A percentile compares a stretch with the other conserved stretches of the same genome.
phyloP scores from a whole-genome alignment of 2,888 invertebrate species.

The Penaeus monodon region DNA sequence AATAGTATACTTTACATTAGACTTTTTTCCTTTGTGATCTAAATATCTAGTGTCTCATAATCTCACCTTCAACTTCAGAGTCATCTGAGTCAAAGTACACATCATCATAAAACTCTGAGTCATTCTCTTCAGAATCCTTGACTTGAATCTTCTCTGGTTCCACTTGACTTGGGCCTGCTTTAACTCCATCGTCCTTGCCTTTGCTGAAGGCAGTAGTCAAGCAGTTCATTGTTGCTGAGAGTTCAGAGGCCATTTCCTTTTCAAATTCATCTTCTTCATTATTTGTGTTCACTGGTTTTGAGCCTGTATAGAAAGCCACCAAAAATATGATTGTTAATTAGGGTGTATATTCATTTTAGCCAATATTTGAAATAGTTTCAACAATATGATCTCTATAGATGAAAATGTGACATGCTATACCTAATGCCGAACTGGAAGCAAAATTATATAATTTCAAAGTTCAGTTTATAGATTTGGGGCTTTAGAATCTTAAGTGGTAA shows the following conservation, averaged over 20 bases:
- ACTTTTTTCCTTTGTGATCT: no score
- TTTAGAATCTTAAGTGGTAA: no score
- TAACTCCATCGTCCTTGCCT: neutral
- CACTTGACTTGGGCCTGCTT: no score
- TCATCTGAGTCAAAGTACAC: conserved; percentile 57
- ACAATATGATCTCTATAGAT: no score
- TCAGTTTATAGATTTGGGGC: no score
- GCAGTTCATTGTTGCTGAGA: conserved; percentile 24
- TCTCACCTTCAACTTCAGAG: conserved; percentile 33
- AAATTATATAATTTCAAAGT: no score
- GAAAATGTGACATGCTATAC: no score
- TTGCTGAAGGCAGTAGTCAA: conserved; percentile 17
- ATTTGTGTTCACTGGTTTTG: neutral
- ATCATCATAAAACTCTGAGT: conserved; percentile 46
- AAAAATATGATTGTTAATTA: neutral
- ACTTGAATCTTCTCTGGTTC: neutral
- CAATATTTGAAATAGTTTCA: no score
- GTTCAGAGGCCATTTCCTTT: conserved; percentile 46
- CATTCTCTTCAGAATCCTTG: neutral
- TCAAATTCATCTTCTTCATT: conserved; percentile 43
- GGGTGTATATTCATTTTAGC: neutral
- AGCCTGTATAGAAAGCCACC: neutral
- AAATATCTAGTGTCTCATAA: no score
- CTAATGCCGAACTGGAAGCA: no score
- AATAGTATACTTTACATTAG: no score